Evolutionary conservation across 2,113 vertebrate genomes (phyloP).

Genomic region (Hemicordylus capensis): DNA sequence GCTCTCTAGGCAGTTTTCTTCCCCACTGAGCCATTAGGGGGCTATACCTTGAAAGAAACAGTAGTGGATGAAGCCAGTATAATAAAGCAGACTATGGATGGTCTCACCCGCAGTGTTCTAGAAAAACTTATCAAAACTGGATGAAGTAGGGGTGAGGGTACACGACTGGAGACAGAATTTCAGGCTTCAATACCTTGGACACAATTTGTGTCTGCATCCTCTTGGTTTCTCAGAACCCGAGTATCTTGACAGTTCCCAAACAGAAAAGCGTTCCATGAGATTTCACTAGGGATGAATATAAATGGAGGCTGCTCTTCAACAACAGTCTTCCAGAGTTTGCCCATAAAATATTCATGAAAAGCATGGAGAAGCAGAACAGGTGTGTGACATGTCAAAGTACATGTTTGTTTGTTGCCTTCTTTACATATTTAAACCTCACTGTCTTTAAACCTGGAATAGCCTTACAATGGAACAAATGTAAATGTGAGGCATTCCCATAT

Average conservation of each 20-base stretch:
- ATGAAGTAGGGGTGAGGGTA: background rate
- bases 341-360: background rate
- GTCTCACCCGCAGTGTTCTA: background rate
- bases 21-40: too few species aligned
- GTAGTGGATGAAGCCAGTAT: background rate
- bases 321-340: background rate
- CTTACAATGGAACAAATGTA: background rate
- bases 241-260: background rate
- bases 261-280: background rate
- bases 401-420: background rate
- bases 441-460: background rate
- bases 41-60: background rate
- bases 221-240: background rate
- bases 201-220: background rate
- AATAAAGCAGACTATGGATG: background rate
- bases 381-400: background rate
- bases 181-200: background rate
- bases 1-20: too few species aligned
- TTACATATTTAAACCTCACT: background rate
- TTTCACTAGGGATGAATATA: background rate
- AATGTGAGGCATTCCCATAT: background rate
- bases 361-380: background rate
- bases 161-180: background rate
- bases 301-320: background rate
- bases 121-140: background rate